Conservation (phyloP, 2,888 invertebrate genomes). For the Encarsia formosa region DNA sequence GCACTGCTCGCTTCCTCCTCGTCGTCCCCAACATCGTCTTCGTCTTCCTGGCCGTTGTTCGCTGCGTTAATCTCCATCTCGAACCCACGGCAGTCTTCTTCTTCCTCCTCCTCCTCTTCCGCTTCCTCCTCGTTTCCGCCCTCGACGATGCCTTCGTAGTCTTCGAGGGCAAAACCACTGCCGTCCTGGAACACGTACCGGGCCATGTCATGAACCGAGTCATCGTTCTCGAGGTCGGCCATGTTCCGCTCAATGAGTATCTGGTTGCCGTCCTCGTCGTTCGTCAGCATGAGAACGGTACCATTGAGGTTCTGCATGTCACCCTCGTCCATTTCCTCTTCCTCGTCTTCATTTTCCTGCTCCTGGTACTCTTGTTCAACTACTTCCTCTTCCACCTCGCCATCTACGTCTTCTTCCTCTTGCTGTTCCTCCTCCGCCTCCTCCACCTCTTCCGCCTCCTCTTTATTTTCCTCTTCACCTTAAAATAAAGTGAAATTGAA, state of each 20-base stretch:
- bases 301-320: conserved; percentile 43
- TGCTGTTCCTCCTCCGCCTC: conserved; percentile 14
- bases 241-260: conserved; percentile 45
- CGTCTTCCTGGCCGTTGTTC: conserved; percentile 25
- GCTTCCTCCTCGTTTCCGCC: conserved; percentile 26
- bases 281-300: conserved; percentile 48
- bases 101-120: conserved; percentile 21
- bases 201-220: conserved; percentile 38
- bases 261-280: conserved; percentile 46
- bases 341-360: conserved; percentile 27
- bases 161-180: conserved; percentile 34
- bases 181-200: conserved; percentile 43
- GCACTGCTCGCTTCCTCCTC: conserved; percentile 40
- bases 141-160: conserved; percentile 31
- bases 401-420: conserved; percentile 13
- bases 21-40: conserved; percentile 23
- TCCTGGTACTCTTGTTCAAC: conserved; percentile 18
- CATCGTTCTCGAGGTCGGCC: conserved; percentile 41
- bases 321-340: conserved; percentile 34
- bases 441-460: conserved; percentile 17
- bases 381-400: conserved; percentile 15
- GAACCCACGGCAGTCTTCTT: conserved; percentile 12
- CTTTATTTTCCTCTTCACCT: conserved; percentile 14
- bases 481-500: too few species aligned
- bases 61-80: conserved; percentile 25